phyloP scores from a whole-genome alignment of 2,113 vertebrate genomes.

The Pseudorasbora parva region DNA sequence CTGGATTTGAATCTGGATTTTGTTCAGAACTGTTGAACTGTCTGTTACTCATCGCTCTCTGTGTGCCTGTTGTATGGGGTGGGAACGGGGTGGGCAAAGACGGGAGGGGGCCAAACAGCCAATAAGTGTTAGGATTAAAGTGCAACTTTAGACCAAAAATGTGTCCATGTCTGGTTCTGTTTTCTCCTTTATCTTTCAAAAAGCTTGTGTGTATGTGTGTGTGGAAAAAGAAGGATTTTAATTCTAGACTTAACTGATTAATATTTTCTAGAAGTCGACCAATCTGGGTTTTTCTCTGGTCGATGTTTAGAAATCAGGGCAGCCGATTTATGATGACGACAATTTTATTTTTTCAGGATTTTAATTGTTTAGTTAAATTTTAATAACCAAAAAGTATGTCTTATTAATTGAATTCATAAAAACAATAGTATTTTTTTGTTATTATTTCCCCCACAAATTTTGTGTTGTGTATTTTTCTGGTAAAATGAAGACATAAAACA shows the following conservation, averaged over 20 bases:
- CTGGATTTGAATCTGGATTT: constrained; percentile 67
- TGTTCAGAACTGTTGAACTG: constrained; percentile 71
- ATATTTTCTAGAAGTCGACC: too few relatives aligned
- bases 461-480: too few relatives aligned
- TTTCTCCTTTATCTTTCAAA: not conserved
- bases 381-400: too few relatives aligned
- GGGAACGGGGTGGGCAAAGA: constrained; percentile 38
- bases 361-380: too few relatives aligned
- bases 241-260: not conserved
- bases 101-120: constrained; percentile 40
- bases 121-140: constrained; percentile 63
- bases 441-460: too few relatives aligned
- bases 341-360: too few relatives aligned
- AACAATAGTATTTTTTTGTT: too few relatives aligned
- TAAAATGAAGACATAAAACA: too few relatives aligned
- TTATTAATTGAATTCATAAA: too few relatives aligned
- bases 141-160: constrained; percentile 59
- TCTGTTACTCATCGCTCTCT: constrained; percentile 77
- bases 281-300: too few relatives aligned
- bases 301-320: too few relatives aligned
- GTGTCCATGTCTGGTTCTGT: constrained; percentile 47
- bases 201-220: not conserved
- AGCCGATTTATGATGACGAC: too few relatives aligned
- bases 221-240: not conserved
- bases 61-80: constrained; percentile 79